phyloP scores from a whole-genome alignment of 2,888 invertebrate genomes.

The Latheticus oryzae region DNA sequence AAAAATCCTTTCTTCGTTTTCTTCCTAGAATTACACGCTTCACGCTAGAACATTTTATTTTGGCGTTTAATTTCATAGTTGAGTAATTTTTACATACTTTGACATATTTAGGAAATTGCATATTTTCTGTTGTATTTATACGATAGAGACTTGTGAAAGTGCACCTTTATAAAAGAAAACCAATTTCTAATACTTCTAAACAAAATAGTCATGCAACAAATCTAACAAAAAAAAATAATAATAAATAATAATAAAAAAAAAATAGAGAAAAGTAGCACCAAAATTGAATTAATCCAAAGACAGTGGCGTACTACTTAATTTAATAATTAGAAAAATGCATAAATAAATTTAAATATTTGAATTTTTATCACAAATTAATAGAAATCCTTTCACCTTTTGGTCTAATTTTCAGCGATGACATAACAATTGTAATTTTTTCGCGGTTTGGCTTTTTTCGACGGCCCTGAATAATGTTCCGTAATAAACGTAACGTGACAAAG shows the following conservation, averaged over 20 bases:
- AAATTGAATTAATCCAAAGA: too few relatives aligned
- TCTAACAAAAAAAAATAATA: too few relatives aligned
- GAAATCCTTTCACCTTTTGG: conserved; percentile 3
- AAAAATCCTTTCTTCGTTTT: conserved; percentile 34
- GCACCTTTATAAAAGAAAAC: conserved; percentile 35
- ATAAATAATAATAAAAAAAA: too few relatives aligned
- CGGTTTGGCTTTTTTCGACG: conserved; percentile 9
- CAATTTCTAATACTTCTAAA: too few relatives aligned
- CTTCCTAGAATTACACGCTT: conserved; percentile 39
- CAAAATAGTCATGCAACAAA: too few relatives aligned
- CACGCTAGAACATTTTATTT: conserved; percentile 37
- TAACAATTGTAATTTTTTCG: neutral
- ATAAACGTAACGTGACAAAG: too few relatives aligned
- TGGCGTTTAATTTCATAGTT: conserved; percentile 40
- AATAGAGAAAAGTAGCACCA: too few relatives aligned
- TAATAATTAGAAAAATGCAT: too few relatives aligned
- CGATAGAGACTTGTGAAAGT: conserved; percentile 38
- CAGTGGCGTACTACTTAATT: conserved; percentile 17
- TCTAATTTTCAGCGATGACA: neutral
- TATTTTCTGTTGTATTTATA: conserved; percentile 39
- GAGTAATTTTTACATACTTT: conserved; percentile 43
- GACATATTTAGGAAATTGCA: conserved; percentile 43
- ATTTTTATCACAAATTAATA: too few relatives aligned
- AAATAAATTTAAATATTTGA: too few relatives aligned
- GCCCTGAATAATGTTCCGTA: conserved; percentile 9